Conservation (phyloP, 2,888 invertebrate genomes). For the Xestobium rufovillosum region DNA sequence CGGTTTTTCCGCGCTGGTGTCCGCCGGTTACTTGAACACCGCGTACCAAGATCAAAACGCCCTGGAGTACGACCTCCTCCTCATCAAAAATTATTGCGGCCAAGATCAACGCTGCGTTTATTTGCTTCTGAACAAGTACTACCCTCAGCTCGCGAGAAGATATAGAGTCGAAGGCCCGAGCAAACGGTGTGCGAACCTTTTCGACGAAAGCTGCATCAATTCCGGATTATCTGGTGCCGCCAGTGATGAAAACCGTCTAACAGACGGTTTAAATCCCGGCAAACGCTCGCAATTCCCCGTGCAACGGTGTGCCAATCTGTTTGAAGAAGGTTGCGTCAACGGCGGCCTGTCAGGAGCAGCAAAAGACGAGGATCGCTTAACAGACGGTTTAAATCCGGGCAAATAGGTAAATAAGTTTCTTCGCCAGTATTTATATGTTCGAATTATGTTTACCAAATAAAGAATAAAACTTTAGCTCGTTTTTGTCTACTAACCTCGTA, state of each 20-base stretch:
- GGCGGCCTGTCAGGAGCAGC: conserved; percentile 45
- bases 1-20: too few species aligned
- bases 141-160: too few species aligned
- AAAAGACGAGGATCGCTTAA: conserved; percentile 12
- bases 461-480: too few species aligned
- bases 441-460: too few species aligned
- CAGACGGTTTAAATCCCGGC: conserved; percentile 23
- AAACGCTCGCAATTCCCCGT: conserved; percentile 14
- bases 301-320: conserved; percentile 38
- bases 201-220: conserved; percentile 50
- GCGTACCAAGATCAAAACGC: too few species aligned
- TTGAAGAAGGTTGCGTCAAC: conserved; percentile 49
- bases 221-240: conserved; percentile 46
- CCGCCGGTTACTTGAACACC: too few species aligned
- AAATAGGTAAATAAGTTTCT: too few species aligned
- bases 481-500: conserved; percentile 4
- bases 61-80: too few species aligned
- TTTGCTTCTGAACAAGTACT: too few species aligned
- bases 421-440: too few species aligned
- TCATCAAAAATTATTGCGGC: too few species aligned
- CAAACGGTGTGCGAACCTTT: conserved; percentile 40
- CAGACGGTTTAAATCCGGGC: conserved; percentile 6
- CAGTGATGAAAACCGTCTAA: conserved; percentile 25
- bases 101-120: too few species aligned
- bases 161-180: conserved; percentile 24